Percentiles rank a stretch among this genome's conserved stretches.
Evolutionary conservation across 2,797 vertebrate genomes (phyloP).

Genomic region (Enteromius fasciolatus): DNA sequence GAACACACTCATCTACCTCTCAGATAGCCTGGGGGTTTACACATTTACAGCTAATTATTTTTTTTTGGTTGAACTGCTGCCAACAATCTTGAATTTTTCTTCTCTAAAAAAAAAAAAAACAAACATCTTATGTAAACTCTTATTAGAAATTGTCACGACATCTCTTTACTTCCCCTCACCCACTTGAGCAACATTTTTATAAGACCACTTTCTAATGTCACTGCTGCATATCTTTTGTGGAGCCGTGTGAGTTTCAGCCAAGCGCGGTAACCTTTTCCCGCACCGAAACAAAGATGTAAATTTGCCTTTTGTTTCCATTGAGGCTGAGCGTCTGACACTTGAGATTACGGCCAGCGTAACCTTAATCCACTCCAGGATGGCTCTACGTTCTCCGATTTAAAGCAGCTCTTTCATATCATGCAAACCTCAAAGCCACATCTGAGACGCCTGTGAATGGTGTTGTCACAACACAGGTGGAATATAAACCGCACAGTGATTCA

Average conservation of each 20-base stretch:
- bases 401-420: constrained; percentile 81
- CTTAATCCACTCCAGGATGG: constrained; percentile 79
- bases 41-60: not conserved
- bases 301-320: constrained; percentile 68
- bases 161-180: not conserved
- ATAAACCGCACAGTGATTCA: constrained; percentile 69
- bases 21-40: not conserved
- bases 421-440: constrained; percentile 71
- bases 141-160: not conserved
- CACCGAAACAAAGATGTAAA: constrained; percentile 64
- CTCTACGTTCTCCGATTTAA: constrained; percentile 73
- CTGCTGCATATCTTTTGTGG: constrained; percentile 66
- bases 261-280: constrained; percentile 61
- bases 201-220: constrained; percentile 66
- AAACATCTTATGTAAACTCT: not conserved
- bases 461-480: constrained; percentile 80
- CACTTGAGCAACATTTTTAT: not conserved
- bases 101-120: not conserved
- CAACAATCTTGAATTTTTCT: not conserved
- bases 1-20: not conserved
- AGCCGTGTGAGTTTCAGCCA: constrained; percentile 53
- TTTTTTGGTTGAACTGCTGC: not conserved
- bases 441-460: constrained; percentile 74
- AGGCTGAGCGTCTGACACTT: constrained; percentile 71
- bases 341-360: constrained; percentile 73